Evolutionary conservation across 1,140 invertebrate species (phyloP), one percentile per base, ranked within the genome.

Genomic region (Nephotettix cincticeps): DNA sequence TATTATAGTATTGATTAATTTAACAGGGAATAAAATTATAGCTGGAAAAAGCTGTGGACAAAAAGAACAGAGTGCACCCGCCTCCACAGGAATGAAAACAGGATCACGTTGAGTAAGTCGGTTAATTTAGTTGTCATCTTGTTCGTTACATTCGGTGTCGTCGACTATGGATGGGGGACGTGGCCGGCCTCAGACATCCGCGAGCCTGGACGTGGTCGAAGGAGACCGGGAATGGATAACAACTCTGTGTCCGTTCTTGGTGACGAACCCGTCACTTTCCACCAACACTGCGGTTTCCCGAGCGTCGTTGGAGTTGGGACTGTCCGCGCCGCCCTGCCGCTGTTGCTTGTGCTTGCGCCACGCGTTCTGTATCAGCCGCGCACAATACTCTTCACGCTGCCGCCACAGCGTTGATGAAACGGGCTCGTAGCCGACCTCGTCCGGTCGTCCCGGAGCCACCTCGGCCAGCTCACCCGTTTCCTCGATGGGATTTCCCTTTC

Each of bases 351-450:
- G 92, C 79, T 92, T 92, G 25, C 92, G 86, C 94, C 95, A 99
- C 61, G 94, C 94, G 78, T 93, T 92, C 82, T 99, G 96, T 76
- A 99, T 98, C 23, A 98, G 88, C 70, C 93, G 86, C 70, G 96
- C 96, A 82, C 95, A 97, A 82, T 97, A 97, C 79, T 97, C 95
- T 81, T 98, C 96, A 32, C 96, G 88, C 83, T 98, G 96, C 63
- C 96, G 85, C 92, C 93, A 96, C 36, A 98, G 83, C 17, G 95
- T 98, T 19, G 94, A 95, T 72, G 93, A 96, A 47, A 98, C 93
- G 17, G 93, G 93, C 79, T 96, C 93, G 82, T 98, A 98, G 71
- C 93, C 93, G 27, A 89, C 87, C 77, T 94, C 90, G 76, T 93
- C 94, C 17, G 92, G 91, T 73, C 91, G 82, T 1, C 86, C 83